A percentile compares a stretch with the other conserved stretches of the same genome.
Conservation (phyloP, 2,113 vertebrate species). For the Vulpes ferrilata region DNA sequence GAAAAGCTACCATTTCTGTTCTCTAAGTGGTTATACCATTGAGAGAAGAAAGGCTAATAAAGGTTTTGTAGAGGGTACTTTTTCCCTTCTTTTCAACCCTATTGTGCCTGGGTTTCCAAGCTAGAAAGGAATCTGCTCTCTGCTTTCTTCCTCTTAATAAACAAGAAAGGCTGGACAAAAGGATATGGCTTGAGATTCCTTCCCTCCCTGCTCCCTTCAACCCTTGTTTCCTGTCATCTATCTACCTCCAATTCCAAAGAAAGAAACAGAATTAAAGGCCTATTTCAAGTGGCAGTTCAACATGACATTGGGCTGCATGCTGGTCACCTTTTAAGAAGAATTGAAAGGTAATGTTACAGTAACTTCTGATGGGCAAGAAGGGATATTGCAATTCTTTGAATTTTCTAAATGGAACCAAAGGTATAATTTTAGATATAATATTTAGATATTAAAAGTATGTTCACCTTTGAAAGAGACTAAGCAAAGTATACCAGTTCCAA, state of each 20-base stretch:
- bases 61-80: neutral
- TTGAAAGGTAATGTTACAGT: neutral
- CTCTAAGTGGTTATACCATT: neutral
- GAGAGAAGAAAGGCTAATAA: neutral
- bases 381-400: neutral
- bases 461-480: constrained; percentile 16
- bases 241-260: neutral
- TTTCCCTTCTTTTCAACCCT: neutral
- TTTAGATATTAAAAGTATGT: neutral
- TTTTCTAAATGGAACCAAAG: constrained; percentile 42
- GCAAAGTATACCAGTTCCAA: neutral
- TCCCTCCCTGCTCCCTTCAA: neutral
- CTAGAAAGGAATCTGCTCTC: neutral
- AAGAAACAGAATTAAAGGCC: neutral
- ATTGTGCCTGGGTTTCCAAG: neutral
- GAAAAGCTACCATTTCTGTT: neutral
- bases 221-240: neutral
- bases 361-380: neutral
- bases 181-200: neutral
- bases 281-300: neutral
- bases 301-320: neutral
- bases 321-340: neutral
- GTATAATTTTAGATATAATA: neutral
- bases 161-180: neutral
- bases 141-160: constrained; percentile 51